phyloP scores from a whole-genome alignment of 2,797 vertebrate genomes.

The Orientallactaga sibirica region DNA sequence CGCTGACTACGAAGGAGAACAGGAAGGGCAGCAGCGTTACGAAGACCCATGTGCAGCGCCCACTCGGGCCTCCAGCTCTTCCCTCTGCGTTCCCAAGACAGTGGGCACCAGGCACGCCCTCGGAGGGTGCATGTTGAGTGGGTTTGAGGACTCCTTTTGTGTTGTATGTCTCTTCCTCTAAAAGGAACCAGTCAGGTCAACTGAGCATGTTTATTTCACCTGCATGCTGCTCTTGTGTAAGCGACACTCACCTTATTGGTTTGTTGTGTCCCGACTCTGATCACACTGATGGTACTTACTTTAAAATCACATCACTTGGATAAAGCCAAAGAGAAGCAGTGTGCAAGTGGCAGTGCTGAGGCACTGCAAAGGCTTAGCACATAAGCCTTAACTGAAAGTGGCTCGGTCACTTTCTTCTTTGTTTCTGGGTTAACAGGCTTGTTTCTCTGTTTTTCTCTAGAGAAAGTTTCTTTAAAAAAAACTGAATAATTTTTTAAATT shows the following conservation, averaged over 20 bases:
- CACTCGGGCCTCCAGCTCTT: fast-evolving
- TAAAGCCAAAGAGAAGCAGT: constrained; percentile 4
- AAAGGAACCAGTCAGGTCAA: neutral
- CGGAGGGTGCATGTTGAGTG: fast-evolving
- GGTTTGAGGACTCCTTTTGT: fast-evolving
- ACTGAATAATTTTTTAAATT: too few species aligned
- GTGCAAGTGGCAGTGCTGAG: neutral
- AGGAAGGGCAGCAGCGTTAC: neutral
- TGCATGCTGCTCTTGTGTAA: neutral
- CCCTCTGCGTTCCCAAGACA: fast-evolving
- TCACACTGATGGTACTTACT: neutral
- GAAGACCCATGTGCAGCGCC: fast-evolving
- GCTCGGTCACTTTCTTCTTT: constrained; percentile 38
- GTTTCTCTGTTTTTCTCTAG: constrained; percentile 25
- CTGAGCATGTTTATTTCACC: neutral
- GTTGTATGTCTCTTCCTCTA: neutral
- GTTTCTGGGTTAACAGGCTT: constrained; percentile 44
- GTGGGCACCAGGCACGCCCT: fast-evolving
- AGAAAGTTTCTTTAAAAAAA: too few species aligned
- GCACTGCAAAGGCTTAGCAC: neutral
- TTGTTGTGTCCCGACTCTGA: neutral
- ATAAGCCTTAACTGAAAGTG: neutral
- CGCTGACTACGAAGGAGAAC: neutral
- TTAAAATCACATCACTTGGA: constrained; percentile 12
- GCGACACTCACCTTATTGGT: neutral